phyloP scores from a whole-genome alignment of 2,113 vertebrate species.

The Colossoma macropomum region DNA sequence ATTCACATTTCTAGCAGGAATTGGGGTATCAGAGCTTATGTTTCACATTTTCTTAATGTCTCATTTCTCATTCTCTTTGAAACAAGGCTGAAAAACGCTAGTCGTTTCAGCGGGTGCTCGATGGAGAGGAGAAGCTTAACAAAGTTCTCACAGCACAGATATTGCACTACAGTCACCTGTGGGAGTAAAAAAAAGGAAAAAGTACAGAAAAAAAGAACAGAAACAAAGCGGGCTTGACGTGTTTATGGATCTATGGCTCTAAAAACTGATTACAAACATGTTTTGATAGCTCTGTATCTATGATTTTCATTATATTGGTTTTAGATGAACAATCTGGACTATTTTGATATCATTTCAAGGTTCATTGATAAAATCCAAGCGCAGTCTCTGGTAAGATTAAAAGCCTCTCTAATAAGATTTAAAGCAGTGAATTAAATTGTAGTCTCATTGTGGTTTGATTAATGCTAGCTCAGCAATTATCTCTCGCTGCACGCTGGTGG shows the following conservation, averaged over 20 bases:
- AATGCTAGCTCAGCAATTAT: conserved; percentile 45
- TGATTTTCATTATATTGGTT: neutral
- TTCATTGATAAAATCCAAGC: conserved; percentile 20
- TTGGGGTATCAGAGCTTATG: neutral
- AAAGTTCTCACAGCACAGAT: neutral
- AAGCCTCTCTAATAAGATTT: conserved; percentile 36
- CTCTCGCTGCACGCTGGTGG: conserved; percentile 1
- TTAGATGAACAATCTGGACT: neutral
- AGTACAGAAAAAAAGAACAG: neutral
- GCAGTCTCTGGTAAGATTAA: conserved; percentile 34
- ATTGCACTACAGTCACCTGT: neutral
- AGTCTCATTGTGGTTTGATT: conserved; percentile 48
- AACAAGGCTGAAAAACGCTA: neutral
- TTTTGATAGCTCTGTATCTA: conserved; percentile 7
- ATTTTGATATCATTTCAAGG: conserved; percentile 34
- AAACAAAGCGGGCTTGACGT: neutral
- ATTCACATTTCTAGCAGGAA: conserved; percentile 12
- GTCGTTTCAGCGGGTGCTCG: conserved; percentile 3
- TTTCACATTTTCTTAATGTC: conserved; percentile 36
- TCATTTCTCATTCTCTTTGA: conserved; percentile 42
- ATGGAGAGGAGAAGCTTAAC: conserved; percentile 21
- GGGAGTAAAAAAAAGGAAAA: neutral
- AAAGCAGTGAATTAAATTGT: conserved; percentile 45
- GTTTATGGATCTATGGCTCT: neutral
- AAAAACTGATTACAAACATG: neutral